Base-by-base conservation (phyloP, 1,140 invertebrate species). In the Sitobion miscanthi region DNA sequence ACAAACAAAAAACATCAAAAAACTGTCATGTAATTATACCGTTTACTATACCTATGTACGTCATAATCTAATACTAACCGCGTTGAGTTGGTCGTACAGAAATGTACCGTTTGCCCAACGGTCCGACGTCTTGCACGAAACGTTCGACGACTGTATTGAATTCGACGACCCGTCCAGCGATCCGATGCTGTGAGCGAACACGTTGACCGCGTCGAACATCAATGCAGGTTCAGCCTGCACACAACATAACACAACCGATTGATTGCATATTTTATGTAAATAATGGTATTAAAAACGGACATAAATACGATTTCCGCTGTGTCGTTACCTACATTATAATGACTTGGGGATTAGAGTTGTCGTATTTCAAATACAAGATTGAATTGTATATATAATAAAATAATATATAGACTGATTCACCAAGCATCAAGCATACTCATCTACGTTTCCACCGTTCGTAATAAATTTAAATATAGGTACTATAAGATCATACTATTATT, bases 81-180 rank as follows among this genome's bases (percentile, higher is more conserved):
- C 98, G 96, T 98, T 99, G 98, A 99, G 99, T 95, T 99, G 99
- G 96, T 99, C 99, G 93, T 99, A 98, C 47, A 99, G 96, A 94
- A 98, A 98, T 95, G 98, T 98, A 89, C 99, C 99, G 95, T 99
- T 98, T 17, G 97, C 98, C 97, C 91, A 93, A 54, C 52, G 93
- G 14, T 7, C 97, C 97, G 94, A 98, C 98, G 95, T 98, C 99
- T 35, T 97, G 98, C 35, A 99, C 96, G 2, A 97, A 97, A 94
- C 97, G 97, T 94, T 98, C 97, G 95, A 98, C 97, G 88, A 99
- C 98, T 95, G 49, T 5, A 93, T 21, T 8, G 49, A 49, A 35
- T 30, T n/a, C 1, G 47, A 38, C 14, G 52, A 38, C 14, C 47
- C 42, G 45, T 83, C 77, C 6, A 93, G 35, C 6, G 97, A 96